Percentiles rank a stretch among this genome's conserved stretches.
These are phyloP conservation scores for Uropetala carovei DNA, from an alignment of 2,888 invertebrate genomes.

Conservation along the genomic window DNA sequence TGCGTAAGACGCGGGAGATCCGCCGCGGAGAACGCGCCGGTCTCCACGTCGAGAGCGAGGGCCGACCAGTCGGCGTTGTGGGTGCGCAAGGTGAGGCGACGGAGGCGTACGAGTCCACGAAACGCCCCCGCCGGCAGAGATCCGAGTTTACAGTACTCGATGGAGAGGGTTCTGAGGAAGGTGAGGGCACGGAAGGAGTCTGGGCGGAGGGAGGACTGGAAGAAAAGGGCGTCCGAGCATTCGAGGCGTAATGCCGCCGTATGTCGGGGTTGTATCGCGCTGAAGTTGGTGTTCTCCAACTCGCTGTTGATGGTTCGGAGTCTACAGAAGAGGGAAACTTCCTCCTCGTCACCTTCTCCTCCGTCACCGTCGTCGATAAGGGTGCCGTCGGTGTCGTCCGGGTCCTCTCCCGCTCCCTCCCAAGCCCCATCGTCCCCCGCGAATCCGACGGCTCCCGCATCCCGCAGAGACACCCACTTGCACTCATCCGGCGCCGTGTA, in stretches of 20 bases:
- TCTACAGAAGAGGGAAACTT: slow-evolving; percentile 85
- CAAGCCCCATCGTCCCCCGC: slow-evolving; percentile 65
- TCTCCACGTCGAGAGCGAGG: slow-evolving; percentile 86
- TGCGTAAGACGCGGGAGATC: slow-evolving; percentile 85
- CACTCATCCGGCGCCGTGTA: slow-evolving; percentile 90
- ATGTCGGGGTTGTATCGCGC: slow-evolving; percentile 89
- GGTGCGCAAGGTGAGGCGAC: slow-evolving; percentile 87
- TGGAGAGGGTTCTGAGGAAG: slow-evolving; percentile 86
- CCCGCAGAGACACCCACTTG: slow-evolving; percentile 81
- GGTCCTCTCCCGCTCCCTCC: slow-evolving; percentile 43
- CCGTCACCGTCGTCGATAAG: slow-evolving; percentile 72
- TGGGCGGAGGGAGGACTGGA: slow-evolving; percentile 86
- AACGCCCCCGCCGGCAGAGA: slow-evolving; percentile 90
- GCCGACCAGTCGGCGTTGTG: slow-evolving; percentile 91
- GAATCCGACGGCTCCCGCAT: slow-evolving; percentile 79
- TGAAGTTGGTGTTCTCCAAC: slow-evolving; percentile 88
- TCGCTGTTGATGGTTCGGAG: slow-evolving; percentile 88
- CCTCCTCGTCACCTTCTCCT: slow-evolving; percentile 75
- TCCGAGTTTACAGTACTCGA: slow-evolving; percentile 90
- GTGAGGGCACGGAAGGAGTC: slow-evolving; percentile 86
- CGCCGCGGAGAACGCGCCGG: slow-evolving; percentile 83
- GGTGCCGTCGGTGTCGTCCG: slow-evolving; percentile 65
- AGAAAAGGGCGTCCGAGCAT: slow-evolving; percentile 88
- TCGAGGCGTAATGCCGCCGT: slow-evolving; percentile 86
- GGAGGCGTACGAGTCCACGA: slow-evolving; percentile 85